Conservation (phyloP, 2,888 invertebrate genomes). For the Zhengitettix transpicula region DNA sequence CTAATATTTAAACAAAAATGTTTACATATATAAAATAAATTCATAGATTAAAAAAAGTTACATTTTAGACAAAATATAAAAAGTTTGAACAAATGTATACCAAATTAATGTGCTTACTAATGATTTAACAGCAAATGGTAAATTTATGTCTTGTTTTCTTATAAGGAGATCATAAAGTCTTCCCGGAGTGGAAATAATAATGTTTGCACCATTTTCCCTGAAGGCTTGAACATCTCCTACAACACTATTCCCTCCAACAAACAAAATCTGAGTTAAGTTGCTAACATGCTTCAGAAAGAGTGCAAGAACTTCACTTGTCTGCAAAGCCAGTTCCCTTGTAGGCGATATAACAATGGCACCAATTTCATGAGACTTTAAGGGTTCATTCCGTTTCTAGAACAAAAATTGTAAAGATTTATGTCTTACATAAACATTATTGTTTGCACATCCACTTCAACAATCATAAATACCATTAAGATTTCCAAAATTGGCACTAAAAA, state of each 20-base stretch:
- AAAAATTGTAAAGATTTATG: neutral
- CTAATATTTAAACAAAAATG: too few relatives aligned
- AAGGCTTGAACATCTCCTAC: constrained; percentile 57
- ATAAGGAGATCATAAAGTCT: constrained; percentile 72
- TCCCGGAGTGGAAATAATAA: constrained; percentile 90
- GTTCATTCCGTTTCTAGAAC: constrained; percentile 36
- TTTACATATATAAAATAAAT: too few relatives aligned
- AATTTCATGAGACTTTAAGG: constrained; percentile 56
- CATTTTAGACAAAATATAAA: too few relatives aligned
- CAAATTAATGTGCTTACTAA: constrained; percentile 37
- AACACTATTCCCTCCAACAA: constrained; percentile 71
- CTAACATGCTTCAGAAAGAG: constrained; percentile 29
- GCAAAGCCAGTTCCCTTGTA: constrained; percentile 84
- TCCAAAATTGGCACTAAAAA: constrained; percentile 87
- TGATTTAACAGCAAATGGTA: constrained; percentile 56
- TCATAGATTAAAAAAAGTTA: too few relatives aligned
- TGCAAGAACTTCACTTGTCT: constrained; percentile 55
- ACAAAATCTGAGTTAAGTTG: constrained; percentile 37
- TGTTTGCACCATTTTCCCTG: constrained; percentile 53
- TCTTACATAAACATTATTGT: neutral
- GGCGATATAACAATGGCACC: constrained; percentile 88
- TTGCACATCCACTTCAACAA: neutral
- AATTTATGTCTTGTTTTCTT: constrained; percentile 48
- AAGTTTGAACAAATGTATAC: too few relatives aligned
- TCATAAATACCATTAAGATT: constrained; percentile 38